These are phyloP conservation scores for Chelonia mydas DNA, from an alignment of 2,797 vertebrate genomes.

Conservation along the genomic window DNA sequence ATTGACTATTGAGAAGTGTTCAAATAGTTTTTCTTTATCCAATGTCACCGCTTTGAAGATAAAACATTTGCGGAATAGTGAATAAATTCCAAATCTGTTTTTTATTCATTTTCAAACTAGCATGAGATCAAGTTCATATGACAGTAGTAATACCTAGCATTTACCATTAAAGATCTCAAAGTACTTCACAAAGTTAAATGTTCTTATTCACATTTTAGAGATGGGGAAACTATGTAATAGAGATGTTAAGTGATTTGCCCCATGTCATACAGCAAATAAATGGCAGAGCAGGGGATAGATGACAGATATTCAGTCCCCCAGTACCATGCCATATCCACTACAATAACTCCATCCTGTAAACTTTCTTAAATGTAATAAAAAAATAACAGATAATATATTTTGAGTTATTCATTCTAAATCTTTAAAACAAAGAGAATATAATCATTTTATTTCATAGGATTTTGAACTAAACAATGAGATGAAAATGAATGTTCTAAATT, in stretches of 20 bases:
- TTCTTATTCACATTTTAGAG: background rate
- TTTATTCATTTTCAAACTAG: background rate
- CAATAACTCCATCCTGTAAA: background rate
- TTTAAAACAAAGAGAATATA: background rate
- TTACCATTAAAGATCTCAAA: background rate
- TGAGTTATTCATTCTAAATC: background rate
- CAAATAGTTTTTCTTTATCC: background rate
- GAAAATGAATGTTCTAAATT: conserved; percentile 93
- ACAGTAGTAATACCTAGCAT: background rate
- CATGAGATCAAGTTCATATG: background rate
- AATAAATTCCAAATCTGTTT: background rate
- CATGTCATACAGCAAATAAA: background rate
- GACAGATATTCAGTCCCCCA: background rate
- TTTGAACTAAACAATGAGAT: conserved; percentile 95
- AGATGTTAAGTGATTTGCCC: background rate
- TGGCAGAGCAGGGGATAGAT: background rate
- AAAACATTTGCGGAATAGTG: background rate
- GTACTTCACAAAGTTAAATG: background rate
- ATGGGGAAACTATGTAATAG: background rate
- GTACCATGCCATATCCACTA: background rate
- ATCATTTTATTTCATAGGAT: conserved; percentile 84
- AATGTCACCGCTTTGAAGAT: background rate
- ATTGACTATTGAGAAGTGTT: background rate
- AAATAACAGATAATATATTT: background rate
- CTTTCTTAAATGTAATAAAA: background rate